These are phyloP conservation scores for Greenwoodochromis staneri DNA, from an alignment of 2,113 vertebrate species.

Conservation along the genomic window DNA sequence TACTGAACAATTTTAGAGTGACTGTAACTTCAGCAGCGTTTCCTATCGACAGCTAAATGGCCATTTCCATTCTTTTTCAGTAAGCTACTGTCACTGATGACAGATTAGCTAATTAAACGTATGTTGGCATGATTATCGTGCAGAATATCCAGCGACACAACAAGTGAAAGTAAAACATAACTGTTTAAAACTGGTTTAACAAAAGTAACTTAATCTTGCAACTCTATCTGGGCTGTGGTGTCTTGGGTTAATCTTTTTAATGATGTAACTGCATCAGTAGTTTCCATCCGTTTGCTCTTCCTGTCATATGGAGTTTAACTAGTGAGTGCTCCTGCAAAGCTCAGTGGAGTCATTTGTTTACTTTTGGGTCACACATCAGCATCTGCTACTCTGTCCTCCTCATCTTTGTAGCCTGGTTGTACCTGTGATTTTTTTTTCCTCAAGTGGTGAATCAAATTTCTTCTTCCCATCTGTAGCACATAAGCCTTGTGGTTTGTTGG, in stretches of 20 bases:
- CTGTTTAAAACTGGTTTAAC: background rate
- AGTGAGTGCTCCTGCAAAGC: background rate
- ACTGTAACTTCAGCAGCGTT: background rate
- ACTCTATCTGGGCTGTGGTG: background rate
- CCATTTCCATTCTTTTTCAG: background rate
- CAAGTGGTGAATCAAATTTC: background rate
- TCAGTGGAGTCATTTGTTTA: background rate
- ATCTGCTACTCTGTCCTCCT: background rate
- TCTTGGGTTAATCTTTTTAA: background rate
- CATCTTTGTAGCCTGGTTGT: background rate
- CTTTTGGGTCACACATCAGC: background rate
- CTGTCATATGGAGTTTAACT: background rate
- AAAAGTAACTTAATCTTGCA: background rate
- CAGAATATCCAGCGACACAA: background rate
- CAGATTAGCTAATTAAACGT: background rate
- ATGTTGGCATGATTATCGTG: background rate
- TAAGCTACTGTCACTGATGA: background rate
- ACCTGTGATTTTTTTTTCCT: background rate
- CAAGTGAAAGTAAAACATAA: background rate
- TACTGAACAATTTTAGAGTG: background rate
- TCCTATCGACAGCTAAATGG: background rate
- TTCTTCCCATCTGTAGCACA: background rate
- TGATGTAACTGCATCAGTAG: background rate
- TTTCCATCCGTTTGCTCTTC: background rate
- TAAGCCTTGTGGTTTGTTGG: fast-evolving